These are phyloP conservation scores for Neotoma lepida DNA, from an alignment of 2,113 vertebrate genomes.

Conservation along the genomic window DNA sequence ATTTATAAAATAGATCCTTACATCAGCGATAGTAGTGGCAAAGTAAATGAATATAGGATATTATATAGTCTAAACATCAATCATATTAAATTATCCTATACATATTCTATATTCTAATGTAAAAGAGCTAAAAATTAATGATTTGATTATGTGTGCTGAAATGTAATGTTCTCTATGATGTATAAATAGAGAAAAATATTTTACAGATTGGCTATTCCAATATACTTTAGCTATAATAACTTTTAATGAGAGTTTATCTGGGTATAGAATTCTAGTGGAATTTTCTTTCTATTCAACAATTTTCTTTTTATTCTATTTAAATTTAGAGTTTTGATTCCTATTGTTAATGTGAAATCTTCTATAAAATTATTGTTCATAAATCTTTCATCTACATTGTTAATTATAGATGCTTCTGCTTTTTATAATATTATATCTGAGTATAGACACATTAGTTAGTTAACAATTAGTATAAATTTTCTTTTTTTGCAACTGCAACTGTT, in stretches of 20 bases:
- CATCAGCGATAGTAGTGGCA: background rate
- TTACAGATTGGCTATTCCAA: background rate
- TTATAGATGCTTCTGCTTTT: slow-evolving; percentile 30
- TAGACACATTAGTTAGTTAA: background rate
- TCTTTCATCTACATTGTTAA: background rate
- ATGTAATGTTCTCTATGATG: background rate
- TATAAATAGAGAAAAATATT: background rate
- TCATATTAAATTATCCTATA: background rate
- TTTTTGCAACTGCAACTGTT: too few species aligned
- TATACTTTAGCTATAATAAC: background rate
- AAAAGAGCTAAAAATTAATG: background rate
- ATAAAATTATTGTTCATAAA: background rate
- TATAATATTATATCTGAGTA: background rate
- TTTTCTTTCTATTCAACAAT: background rate
- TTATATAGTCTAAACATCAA: background rate
- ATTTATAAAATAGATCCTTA: background rate
- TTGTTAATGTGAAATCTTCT: background rate
- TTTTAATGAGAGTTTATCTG: background rate
- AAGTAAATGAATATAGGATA: background rate
- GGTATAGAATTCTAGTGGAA: background rate
- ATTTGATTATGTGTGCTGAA: background rate
- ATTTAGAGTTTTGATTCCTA: background rate
- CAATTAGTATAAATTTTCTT: background rate
- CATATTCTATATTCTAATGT: background rate
- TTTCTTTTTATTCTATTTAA: background rate